phyloP scores from a whole-genome alignment of 2,888 invertebrate genomes.

The Clusia tigrina region DNA sequence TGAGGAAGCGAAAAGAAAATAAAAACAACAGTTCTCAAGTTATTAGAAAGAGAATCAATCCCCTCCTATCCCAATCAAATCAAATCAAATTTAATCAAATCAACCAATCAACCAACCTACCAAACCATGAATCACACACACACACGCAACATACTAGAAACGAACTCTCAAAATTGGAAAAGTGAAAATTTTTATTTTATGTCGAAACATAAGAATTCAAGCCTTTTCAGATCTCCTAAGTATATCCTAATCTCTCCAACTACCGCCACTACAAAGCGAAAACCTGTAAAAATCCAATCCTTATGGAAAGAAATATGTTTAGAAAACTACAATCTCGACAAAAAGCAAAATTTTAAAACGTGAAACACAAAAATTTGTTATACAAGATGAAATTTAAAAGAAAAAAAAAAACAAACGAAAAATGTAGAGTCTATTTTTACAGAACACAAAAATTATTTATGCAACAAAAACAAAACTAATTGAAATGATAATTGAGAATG shows the following conservation, averaged over 20 bases:
- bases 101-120: too few species aligned
- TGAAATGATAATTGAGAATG: conserved; percentile 30
- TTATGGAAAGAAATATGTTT: conserved; percentile 41
- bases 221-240: too few species aligned
- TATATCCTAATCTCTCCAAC: too few species aligned
- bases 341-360: conserved; percentile 39
- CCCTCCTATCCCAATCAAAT: too few species aligned
- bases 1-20: conserved; percentile 12
- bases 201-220: conserved; percentile 22
- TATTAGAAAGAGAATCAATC: conserved; percentile 50
- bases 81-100: too few species aligned
- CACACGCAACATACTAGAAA: conserved; percentile 26
- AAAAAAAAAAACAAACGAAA: too few species aligned
- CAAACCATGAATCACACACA: too few species aligned
- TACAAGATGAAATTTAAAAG: conserved; percentile 43
- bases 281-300: conserved; percentile 29
- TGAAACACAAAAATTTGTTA: conserved; percentile 41
- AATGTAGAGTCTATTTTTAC: conserved; percentile 56
- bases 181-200: too few species aligned
- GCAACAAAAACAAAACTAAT: conserved; percentile 27
- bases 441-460: conserved; percentile 39
- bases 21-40: conserved; percentile 44
- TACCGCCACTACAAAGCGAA: too few species aligned
- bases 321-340: conserved; percentile 56
- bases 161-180: conserved; percentile 11